Base-by-base conservation (phyloP, 1,140 invertebrate genomes). In the Neelides sp. region DNA sequence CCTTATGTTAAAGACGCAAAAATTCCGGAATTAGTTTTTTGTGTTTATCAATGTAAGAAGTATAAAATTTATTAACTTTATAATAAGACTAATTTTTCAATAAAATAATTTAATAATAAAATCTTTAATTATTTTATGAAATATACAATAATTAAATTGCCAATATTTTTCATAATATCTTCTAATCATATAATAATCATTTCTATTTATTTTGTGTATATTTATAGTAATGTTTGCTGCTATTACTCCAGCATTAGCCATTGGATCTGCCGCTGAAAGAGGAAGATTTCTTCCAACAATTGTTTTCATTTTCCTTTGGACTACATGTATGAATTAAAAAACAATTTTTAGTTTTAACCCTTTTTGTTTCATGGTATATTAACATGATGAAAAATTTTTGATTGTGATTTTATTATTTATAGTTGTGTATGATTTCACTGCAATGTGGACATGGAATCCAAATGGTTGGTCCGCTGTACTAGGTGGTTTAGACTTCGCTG, bases 241-340 rank as follows among this genome's bases (percentile, higher is more conserved):
- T 2, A 61, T 61, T 22, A 61, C 59, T 10, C 59, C 59, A 28
- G 59, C 59, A 4, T 32, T 61, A 2, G 52, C 49, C 1, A 57
- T 61, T 22, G 59, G 59, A 2, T 50, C 57, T 23, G 57, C 57
- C 1, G 57, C 57, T 4, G 57, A 56, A 41, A 13, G 57, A 22
- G 57, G 50, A 17, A n/a, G 57, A 23, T 56, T 59, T 37, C 27
- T 56, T 5, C 57, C 57, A n/a, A 53, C 54, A n/a, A 41, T 56
- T 24, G 35, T 59, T 35, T 59, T 59, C 40, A 59, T 59, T 17
- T 56, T 59, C 27, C 10, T 59, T 4, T 59, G 57, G 57, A 59
- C 57, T 1, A 56, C 57, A n/a, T n/a, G n/a, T n/a, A n/a, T n/a
- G n/a, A n/a, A n/a, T n/a, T n/a, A n/a, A n/a, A n/a, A n/a, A n/a